Percentiles rank a stretch among this genome's conserved stretches.
phyloP scores from a whole-genome alignment of 2,113 vertebrate genomes.

The Takifugu flavidus region DNA sequence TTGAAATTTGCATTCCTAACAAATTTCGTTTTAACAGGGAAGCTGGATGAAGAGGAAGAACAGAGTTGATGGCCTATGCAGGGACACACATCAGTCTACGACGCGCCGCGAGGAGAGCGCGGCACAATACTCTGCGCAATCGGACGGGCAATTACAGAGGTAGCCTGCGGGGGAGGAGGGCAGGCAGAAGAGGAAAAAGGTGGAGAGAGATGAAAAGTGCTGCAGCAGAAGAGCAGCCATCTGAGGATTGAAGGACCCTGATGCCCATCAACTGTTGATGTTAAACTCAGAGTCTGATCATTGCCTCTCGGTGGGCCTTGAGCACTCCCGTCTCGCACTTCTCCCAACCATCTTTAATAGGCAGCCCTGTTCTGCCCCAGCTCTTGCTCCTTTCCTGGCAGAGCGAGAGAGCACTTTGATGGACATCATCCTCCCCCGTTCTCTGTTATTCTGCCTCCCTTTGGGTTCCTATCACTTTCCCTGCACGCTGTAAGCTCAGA shows the following conservation, averaged over 20 bases:
- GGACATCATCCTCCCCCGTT: conserved; percentile 32
- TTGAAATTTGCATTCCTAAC: too few species aligned
- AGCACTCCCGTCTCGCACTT: background rate
- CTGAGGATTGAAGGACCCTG: conserved; percentile 37
- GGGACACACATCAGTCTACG: background rate
- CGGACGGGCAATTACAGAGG: conserved; percentile 47
- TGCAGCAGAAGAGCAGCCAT: conserved; percentile 22
- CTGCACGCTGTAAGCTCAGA: conserved; percentile 26
- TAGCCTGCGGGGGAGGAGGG: conserved; percentile 32
- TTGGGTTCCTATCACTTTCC: conserved; percentile 14
- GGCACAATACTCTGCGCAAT: conserved; percentile 17
- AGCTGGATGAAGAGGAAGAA: too few species aligned
- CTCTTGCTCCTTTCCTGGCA: conserved; percentile 16
- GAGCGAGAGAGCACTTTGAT: conserved; percentile 50
- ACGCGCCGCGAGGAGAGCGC: background rate
- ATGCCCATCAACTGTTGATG: conserved; percentile 52
- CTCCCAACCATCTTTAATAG: conserved; percentile 32
- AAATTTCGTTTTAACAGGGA: too few species aligned
- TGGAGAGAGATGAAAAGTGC: conserved; percentile 35
- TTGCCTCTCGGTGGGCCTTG: conserved; percentile 37
- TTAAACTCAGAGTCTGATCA: conserved; percentile 58
- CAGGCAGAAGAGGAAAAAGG: conserved; percentile 15
- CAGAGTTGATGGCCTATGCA: background rate
- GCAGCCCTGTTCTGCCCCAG: conserved; percentile 23
- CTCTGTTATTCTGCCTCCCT: conserved; percentile 19